Percentiles rank a stretch among this genome's conserved stretches.
phyloP scores from a whole-genome alignment of 1,140 invertebrate genomes.

The Rhyzopertha dominica region DNA sequence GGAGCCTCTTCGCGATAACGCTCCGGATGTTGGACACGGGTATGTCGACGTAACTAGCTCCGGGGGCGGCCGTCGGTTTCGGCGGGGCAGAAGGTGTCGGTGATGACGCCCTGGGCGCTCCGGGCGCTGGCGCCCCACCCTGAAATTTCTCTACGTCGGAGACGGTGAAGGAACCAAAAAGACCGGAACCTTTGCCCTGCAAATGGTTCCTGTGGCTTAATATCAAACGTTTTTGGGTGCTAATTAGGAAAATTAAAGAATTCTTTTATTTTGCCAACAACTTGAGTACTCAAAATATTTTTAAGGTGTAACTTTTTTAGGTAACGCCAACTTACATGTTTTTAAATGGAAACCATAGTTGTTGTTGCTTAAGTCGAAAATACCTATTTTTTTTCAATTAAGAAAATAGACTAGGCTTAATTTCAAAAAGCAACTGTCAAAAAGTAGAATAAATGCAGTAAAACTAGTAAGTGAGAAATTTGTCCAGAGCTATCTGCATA shows the following conservation, averaged over 20 bases:
- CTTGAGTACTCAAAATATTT: no score
- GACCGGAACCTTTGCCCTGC: conserved; percentile 74
- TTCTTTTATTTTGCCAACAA: no score
- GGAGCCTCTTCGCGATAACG: conserved; percentile 86
- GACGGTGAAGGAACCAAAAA: conserved; percentile 83
- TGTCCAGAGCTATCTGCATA: no score
- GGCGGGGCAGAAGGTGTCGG: conserved; percentile 40
- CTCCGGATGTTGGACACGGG: conserved; percentile 83
- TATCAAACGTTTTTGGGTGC: not conserved
- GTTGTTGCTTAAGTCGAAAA: no score
- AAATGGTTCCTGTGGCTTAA: conserved; percentile 29
- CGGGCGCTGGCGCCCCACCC: conserved; percentile 29
- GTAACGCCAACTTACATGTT: no score
- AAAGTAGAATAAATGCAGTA: no score
- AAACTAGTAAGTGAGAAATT: no score
- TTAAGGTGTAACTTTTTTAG: no score
- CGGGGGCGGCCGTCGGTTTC: conserved; percentile 39
- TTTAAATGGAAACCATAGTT: no score
- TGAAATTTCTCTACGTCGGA: conserved; percentile 67
- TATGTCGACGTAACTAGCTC: conserved; percentile 66
- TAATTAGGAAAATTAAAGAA: not conserved
- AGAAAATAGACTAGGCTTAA: no score
- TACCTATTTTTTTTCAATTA: no score
- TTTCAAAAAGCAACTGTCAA: no score
- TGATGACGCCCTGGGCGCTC: conserved; percentile 34